A percentile compares a stretch with the other conserved stretches of the same genome.
Evolutionary conservation across 2,113 vertebrate genomes (phyloP).

Genomic region (Heliornis fulica): DNA sequence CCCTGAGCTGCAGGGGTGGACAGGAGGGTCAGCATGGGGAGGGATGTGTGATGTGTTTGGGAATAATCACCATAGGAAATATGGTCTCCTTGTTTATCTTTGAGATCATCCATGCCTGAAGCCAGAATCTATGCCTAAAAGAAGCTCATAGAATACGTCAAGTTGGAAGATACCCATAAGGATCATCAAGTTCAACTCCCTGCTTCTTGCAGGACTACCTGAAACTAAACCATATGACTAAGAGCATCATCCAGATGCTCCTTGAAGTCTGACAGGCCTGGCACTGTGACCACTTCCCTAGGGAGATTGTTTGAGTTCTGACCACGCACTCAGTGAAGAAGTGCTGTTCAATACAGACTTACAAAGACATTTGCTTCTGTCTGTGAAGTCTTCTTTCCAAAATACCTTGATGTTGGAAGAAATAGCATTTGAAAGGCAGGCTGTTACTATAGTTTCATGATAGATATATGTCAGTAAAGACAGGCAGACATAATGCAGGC

Average conservation of each 20-base stretch:
- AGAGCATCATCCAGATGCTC: not conserved
- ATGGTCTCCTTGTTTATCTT: not conserved
- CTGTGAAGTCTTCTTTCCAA: not conserved
- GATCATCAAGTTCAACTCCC: not conserved
- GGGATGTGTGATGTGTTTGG: not conserved
- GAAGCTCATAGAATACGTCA: not conserved
- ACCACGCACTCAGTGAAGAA: not conserved
- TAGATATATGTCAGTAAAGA: not conserved
- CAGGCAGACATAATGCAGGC: not conserved
- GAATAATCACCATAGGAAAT: not conserved
- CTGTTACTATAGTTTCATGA: not conserved
- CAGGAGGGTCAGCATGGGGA: not conserved
- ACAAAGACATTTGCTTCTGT: not conserved
- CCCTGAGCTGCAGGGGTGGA: not conserved
- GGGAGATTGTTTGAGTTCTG: not conserved
- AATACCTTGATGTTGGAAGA: not conserved
- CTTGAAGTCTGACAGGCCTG: not conserved
- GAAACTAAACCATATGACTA: not conserved
- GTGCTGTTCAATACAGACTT: not conserved
- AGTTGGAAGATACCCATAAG: not conserved
- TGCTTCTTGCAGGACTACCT: not conserved
- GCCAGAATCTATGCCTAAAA: not conserved
- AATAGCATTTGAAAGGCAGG: not conserved
- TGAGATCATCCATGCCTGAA: not conserved
- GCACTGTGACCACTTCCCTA: fast-evolving